phyloP scores from a whole-genome alignment of 2,888 invertebrate genomes.

The Archaeoteleia sp. region DNA sequence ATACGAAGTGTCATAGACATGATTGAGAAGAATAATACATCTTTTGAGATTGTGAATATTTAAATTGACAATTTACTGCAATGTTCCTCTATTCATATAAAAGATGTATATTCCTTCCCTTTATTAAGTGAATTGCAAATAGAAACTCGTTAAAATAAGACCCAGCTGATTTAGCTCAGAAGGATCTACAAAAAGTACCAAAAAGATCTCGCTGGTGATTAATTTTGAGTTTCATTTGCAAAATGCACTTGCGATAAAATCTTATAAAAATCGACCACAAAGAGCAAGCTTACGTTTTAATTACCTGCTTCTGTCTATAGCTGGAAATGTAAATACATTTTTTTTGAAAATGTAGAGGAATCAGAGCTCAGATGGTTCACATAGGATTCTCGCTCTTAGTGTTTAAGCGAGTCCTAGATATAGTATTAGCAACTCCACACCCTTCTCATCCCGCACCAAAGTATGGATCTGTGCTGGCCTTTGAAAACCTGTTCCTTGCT shows the following conservation, averaged over 20 bases:
- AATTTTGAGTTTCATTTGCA: no score
- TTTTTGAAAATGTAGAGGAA: conserved; percentile 73
- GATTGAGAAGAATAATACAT: no score
- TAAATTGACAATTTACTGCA: no score
- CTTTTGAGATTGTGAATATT: no score
- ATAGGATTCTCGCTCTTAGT: conserved; percentile 71
- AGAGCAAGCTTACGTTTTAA: conserved; percentile 70
- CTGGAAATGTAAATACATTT: conserved; percentile 74
- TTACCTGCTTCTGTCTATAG: conserved; percentile 72
- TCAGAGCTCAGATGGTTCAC: conserved; percentile 75
- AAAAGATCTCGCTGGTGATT: no score
- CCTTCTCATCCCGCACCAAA: conserved; percentile 75
- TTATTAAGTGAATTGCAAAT: conserved; percentile 51
- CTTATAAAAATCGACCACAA: conserved; percentile 69
- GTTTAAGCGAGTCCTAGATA: conserved; percentile 68
- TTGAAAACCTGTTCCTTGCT: conserved; percentile 67
- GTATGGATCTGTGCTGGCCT: conserved; percentile 73
- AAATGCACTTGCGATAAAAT: no score
- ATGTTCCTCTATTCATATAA: no score
- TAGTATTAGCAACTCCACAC: conserved; percentile 71
- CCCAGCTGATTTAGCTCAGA: no score
- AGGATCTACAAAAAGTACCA: not conserved
- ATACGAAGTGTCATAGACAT: no score
- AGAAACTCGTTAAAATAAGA: conserved; percentile 49
- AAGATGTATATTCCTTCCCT: conserved; percentile 19